Percentiles rank a stretch among this genome's conserved stretches.
phyloP scores from a whole-genome alignment of 2,113 vertebrate species.

The Peromyscus maniculatus region DNA sequence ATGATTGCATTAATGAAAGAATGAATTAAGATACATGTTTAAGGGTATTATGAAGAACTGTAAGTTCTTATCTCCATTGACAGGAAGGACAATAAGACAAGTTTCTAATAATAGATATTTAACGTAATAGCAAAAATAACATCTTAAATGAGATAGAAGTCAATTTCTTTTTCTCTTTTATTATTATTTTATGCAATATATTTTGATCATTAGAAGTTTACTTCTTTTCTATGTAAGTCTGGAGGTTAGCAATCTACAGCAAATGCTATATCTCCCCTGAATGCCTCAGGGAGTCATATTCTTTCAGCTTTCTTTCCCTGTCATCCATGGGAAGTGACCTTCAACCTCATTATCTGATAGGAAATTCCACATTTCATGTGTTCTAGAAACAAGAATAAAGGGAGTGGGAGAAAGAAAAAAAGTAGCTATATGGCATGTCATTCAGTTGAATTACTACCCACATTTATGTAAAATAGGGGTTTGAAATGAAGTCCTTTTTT shows the following conservation, averaged over 20 bases:
- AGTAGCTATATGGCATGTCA: neutral
- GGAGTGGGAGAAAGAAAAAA: neutral
- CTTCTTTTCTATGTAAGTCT: slow-evolving; percentile 16
- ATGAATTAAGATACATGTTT: neutral
- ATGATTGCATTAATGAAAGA: slow-evolving; percentile 6
- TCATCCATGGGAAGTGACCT: neutral
- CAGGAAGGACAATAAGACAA: neutral
- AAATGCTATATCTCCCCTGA: neutral
- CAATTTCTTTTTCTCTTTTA: neutral
- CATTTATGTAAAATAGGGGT: neutral
- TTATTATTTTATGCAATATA: neutral
- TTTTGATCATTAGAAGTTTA: neutral
- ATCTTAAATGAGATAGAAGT: neutral
- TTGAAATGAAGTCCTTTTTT: slow-evolving; percentile 3
- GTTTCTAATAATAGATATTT: neutral
- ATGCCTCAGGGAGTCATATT: neutral
- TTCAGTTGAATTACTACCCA: neutral
- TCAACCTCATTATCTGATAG: neutral
- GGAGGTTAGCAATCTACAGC: neutral
- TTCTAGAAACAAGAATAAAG: neutral
- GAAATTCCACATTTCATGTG: neutral
- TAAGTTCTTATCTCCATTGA: neutral
- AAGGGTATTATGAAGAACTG: neutral
- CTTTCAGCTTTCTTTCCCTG: neutral
- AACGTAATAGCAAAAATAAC: slow-evolving; percentile 44